A percentile compares a stretch with the other conserved stretches of the same genome.
Conservation (phyloP, 2,113 vertebrate species). For the Neogobius melanostomus region DNA sequence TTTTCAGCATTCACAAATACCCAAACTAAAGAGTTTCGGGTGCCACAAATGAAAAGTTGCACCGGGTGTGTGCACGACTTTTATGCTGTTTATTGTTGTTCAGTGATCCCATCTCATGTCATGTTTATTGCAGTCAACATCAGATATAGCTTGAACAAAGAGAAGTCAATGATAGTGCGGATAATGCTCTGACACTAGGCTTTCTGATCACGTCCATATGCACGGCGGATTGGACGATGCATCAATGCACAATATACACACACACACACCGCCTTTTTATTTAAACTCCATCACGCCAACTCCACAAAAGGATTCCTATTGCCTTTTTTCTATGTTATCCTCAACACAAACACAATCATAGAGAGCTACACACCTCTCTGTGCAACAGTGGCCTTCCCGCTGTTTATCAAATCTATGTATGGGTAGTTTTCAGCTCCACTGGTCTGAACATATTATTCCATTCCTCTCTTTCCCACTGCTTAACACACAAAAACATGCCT, state of each 20-base stretch:
- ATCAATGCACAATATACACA: slow-evolving; percentile 48
- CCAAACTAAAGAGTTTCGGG: no score
- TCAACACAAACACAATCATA: slow-evolving; percentile 27
- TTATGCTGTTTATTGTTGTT: slow-evolving; percentile 39
- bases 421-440: slow-evolving; percentile 77
- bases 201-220: slow-evolving; percentile 50
- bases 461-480: slow-evolving; percentile 68
- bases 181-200: slow-evolving; percentile 43
- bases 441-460: slow-evolving; percentile 75
- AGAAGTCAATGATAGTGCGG: slow-evolving; percentile 32
- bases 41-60: not conserved
- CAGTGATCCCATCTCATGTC: slow-evolving; percentile 38
- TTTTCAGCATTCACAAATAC: no score
- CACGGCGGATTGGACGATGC: slow-evolving; percentile 35
- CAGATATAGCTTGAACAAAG: slow-evolving; percentile 39
- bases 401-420: slow-evolving; percentile 78
- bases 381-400: slow-evolving; percentile 57
- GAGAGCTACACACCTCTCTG: slow-evolving; percentile 30
- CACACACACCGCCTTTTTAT: slow-evolving; percentile 32
- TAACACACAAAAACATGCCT: slow-evolving; percentile 62
- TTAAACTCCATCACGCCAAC: slow-evolving; percentile 31
- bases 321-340: slow-evolving; percentile 42
- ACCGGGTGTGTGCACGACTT: slow-evolving; percentile 25
- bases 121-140: slow-evolving; percentile 25
- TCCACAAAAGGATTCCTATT: slow-evolving; percentile 42